Evolutionary conservation across 2,888 invertebrate species (phyloP), one percentile per base, ranked within the genome.

Genomic region (Scaptomyza cyrtandrae): DNA sequence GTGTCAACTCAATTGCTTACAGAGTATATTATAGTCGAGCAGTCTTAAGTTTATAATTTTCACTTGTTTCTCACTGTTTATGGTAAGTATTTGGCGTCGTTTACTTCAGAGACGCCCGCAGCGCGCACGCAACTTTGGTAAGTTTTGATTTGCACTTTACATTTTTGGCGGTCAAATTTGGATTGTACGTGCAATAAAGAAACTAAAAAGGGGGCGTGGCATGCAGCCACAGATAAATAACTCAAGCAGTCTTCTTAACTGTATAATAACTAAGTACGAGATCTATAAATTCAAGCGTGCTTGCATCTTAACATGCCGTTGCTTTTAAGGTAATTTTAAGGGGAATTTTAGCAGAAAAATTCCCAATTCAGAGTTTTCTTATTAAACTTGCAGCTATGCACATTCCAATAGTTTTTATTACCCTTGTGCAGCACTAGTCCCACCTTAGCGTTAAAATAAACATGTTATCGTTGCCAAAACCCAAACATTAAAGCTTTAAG

Each of bases 121-220:
- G 58, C 55, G 19, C 35, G 53, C 75, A 80, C 77, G 73, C 77
- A 74, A 66, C 48, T 69, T 75, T 55, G 49, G 71, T 62, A 64
- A 72, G 75, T 75, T 64, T 57, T 61, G 61, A 63, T 58, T 64
- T 55, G 66, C 65, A 69, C 65, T 63, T 74, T 71, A 45, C 67
- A 31, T 45, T 68, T 79, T 77, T 82, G 82, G 43, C 62, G 83
- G 80, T 66, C 80, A 76, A 76, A 73, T 70, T 44, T 37, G 72
- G 63, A 73, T 72, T 76, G 50, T 52, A 58, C 74, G 58, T 68
- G 64, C 19, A 50, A 45, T 37, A 35, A 31, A 61, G 11, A 33
- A 33, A 31, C 62, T 9, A 27, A 46, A 69, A 70, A 60, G 61
- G 53, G 60, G 83, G 79, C 80, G 78, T 77, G 80, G 58, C 66